A percentile compares a stretch with the other conserved stretches of the same genome.
phyloP scores from a whole-genome alignment of 2,113 vertebrate genomes.

The Pelecanus crispus region DNA sequence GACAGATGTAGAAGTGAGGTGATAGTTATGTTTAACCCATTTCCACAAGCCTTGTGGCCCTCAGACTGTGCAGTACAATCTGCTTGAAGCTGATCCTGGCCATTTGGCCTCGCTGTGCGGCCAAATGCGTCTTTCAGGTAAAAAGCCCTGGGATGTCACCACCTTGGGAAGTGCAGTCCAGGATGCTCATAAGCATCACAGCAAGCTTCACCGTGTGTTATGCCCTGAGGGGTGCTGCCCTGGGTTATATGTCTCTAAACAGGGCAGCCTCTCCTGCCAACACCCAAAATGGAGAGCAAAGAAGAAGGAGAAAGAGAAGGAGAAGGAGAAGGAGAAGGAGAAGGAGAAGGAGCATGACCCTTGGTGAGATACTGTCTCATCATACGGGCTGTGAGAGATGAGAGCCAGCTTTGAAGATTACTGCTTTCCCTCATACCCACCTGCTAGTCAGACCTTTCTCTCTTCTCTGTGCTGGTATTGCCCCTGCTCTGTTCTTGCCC shows the following conservation, averaged over 20 bases:
- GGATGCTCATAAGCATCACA: neutral
- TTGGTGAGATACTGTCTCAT: neutral
- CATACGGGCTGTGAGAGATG: rapidly evolving
- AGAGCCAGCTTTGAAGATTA: neutral
- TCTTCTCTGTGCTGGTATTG: neutral
- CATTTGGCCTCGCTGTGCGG: neutral
- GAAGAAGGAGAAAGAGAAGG: neutral
- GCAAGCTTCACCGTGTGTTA: neutral
- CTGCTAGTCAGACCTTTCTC: neutral
- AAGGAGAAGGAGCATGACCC: neutral
- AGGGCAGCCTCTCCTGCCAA: neutral
- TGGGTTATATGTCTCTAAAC: neutral
- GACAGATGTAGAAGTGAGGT: neutral
- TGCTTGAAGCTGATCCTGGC: neutral
- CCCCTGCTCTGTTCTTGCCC: neutral
- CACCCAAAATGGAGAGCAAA: neutral
- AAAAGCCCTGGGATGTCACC: neutral
- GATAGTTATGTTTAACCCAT: neutral
- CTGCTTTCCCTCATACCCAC: neutral
- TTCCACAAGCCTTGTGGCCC: neutral
- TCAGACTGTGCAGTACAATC: neutral
- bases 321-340: neutral
- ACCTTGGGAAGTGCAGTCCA: neutral
- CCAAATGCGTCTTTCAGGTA: neutral
- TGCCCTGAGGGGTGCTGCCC: neutral